Conservation (phyloP, 2,888 invertebrate species). For the Papilio elwesi region DNA sequence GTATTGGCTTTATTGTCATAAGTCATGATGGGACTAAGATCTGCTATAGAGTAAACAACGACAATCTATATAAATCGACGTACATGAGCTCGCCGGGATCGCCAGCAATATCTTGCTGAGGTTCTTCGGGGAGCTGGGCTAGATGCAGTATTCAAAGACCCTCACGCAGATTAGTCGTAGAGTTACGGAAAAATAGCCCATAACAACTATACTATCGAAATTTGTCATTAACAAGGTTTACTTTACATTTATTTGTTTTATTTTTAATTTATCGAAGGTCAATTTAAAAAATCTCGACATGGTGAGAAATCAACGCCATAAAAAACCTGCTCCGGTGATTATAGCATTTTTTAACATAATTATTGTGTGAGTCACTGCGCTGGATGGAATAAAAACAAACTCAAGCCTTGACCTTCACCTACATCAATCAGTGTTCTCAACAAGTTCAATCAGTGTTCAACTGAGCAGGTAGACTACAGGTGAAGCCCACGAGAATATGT, state of each 20-base stretch:
- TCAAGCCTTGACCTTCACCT: slow-evolving; percentile 28
- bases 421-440: slow-evolving; percentile 22
- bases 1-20: no score
- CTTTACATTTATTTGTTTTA: background rate
- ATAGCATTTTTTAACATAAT: slow-evolving; percentile 23
- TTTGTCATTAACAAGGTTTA: background rate
- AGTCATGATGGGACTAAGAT: no score
- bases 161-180: no score
- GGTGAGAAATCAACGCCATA: slow-evolving; percentile 17
- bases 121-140: no score
- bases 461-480: slow-evolving; percentile 10
- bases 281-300: background rate
- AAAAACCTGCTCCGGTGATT: slow-evolving; percentile 28
- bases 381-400: slow-evolving; percentile 24
- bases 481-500: background rate
- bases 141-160: no score
- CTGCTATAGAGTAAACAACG: no score
- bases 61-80: no score
- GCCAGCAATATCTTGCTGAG: no score
- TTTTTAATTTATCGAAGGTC: background rate
- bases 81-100: no score
- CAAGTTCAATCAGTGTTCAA: slow-evolving; percentile 24
- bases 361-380: slow-evolving; percentile 23
- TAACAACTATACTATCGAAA: no score
- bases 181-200: no score